Evolutionary conservation across 1,140 invertebrate genomes (phyloP).

Genomic region (Scaptomyza montana): DNA sequence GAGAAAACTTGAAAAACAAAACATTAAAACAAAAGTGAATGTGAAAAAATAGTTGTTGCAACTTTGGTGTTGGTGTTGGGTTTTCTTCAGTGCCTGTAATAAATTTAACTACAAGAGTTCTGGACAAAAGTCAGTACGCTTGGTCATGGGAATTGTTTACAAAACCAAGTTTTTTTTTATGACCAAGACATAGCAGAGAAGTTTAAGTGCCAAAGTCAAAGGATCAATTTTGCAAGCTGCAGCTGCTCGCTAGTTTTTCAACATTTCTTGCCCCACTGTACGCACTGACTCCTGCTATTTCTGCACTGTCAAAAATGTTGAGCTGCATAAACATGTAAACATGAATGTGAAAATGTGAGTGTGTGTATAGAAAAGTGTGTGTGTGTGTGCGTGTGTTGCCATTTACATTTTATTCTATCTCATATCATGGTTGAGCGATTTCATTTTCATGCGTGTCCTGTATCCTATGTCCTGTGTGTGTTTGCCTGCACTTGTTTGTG

Average conservation of each 20-base stretch:
- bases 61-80: conserved; percentile 53
- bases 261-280: conserved; percentile 28
- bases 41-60: conserved; percentile 53
- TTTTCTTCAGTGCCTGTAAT: conserved; percentile 47
- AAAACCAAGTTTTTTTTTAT: conserved; percentile 41
- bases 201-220: conserved; percentile 55
- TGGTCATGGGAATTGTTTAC: conserved; percentile 43
- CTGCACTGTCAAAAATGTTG: conserved; percentile 70
- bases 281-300: neutral
- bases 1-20: neutral
- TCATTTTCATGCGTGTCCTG: conserved; percentile 54
- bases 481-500: conserved; percentile 53
- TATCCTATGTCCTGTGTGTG: conserved; percentile 40
- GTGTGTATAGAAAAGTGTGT: neutral
- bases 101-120: conserved; percentile 62
- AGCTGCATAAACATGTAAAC: conserved; percentile 45
- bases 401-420: conserved; percentile 68
- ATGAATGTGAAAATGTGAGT: neutral
- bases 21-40: conserved; percentile 29
- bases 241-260: conserved; percentile 18
- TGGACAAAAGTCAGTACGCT: conserved; percentile 50
- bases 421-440: conserved; percentile 55
- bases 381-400: conserved; percentile 13
- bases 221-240: conserved; percentile 70
- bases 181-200: conserved; percentile 40